phyloP scores from a whole-genome alignment of 1,140 invertebrate genomes.

The Yoshiicerus persimilis region DNA sequence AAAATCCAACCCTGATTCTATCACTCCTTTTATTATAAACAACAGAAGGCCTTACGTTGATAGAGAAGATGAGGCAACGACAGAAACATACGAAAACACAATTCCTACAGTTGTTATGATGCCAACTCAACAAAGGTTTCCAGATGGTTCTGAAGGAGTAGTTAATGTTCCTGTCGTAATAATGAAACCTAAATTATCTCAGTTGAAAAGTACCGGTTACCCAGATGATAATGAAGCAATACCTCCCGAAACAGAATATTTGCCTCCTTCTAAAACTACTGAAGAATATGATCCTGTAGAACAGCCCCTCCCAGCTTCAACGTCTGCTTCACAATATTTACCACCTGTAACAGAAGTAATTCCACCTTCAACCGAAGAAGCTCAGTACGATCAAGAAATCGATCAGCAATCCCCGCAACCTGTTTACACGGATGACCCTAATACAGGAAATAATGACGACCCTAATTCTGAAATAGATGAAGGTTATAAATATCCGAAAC shows the following conservation, averaged over 20 bases:
- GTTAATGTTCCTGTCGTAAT: slow-evolving; percentile 40
- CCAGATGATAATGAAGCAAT: background rate
- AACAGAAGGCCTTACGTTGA: background rate
- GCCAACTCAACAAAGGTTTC: slow-evolving; percentile 29
- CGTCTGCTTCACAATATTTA: background rate
- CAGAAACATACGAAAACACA: background rate
- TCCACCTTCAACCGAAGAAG: background rate
- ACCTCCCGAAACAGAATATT: background rate
- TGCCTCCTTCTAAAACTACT: background rate
- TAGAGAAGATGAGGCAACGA: background rate
- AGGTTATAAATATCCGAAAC: background rate
- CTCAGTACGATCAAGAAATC: background rate
- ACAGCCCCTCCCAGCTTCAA: background rate
- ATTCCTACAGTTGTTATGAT: slow-evolving; percentile 37
- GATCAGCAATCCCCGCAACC: background rate
- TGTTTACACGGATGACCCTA: background rate
- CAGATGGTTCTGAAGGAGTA: slow-evolving; percentile 36
- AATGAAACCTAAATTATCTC: background rate
- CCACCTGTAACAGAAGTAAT: background rate
- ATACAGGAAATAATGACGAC: background rate
- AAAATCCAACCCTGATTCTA: background rate
- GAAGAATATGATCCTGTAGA: slow-evolving; percentile 13
- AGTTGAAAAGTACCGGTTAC: background rate
- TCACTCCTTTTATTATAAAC: slow-evolving; percentile 36
- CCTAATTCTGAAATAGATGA: background rate